A percentile compares a stretch with the other conserved stretches of the same genome.
Evolutionary conservation across 1,140 invertebrate genomes (phyloP).

Genomic region (Eriocheir sinensis): DNA sequence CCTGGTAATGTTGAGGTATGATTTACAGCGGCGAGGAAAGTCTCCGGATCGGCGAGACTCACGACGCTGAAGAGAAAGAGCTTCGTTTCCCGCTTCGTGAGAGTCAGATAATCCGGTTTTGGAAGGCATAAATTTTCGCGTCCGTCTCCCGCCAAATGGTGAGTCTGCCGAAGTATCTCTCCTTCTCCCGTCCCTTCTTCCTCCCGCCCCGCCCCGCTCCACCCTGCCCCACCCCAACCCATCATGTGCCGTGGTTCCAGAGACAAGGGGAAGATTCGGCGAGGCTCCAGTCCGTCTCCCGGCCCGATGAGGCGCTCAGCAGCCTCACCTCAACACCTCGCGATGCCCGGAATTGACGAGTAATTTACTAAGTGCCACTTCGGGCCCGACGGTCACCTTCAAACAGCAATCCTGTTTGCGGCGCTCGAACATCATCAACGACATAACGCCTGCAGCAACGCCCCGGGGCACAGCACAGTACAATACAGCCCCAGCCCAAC

Average conservation of each 20-base stretch:
- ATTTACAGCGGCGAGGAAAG: neutral
- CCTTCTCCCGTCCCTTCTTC: neutral
- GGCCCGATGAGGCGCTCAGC: neutral
- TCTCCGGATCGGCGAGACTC: neutral
- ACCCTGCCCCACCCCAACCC: neutral
- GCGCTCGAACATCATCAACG: neutral
- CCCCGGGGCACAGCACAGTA: no score
- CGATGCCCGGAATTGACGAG: conserved; percentile 19
- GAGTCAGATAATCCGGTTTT: conserved; percentile 15
- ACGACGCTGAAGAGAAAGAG: conserved; percentile 8
- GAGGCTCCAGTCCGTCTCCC: neutral
- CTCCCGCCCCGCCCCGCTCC: no score
- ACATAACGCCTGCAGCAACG: no score
- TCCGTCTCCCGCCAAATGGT: conserved; percentile 12
- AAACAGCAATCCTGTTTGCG: neutral
- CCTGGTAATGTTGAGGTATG: neutral
- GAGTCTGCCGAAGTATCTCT: conserved; percentile 22
- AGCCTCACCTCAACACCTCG: neutral
- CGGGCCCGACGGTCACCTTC: neutral
- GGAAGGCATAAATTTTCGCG: conserved; percentile 24
- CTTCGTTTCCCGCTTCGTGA: conserved; percentile 12
- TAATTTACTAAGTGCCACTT: conserved; percentile 25
- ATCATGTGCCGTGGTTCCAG: neutral
- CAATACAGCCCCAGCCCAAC: no score
- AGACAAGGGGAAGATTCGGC: neutral